Evolutionary conservation across 1,140 invertebrate genomes (phyloP), one percentile per base, ranked within the genome.

Genomic region (Drosophila serrata): DNA sequence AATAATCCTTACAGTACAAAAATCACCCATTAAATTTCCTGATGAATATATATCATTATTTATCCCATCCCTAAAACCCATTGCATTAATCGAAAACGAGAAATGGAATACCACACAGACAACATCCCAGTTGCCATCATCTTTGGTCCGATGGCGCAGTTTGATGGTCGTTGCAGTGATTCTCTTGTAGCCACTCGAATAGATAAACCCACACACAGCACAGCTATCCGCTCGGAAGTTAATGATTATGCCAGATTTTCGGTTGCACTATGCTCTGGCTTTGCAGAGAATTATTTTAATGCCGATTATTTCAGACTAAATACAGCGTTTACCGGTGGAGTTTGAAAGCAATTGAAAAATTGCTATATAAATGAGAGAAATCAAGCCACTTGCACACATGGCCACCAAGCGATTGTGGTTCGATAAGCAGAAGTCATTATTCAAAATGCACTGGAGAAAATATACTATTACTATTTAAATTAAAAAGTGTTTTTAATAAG

Each of bases 241-340:
- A 72, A 72, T 72, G 68, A 72, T 70, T 72, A 72, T 72, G 42
- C 64, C 68, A 70, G 68, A 58, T 72, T 72, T 72, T 72, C 24
- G 42, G 19, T 58, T 72, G 51, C 42, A 57, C 15, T 17, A 27
- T 9, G 9, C 11, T 1, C 22, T 12, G 62, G n/a, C 63, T 51
- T 35, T 35, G 12, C 27, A 33, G 24, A 22, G 48, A 37, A 46
- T 48, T 72, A 58, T 58, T 58, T 70, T 59, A 72, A 72, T 72
- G 35, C 43, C 49, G 15, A 37, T 70, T 42, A 72, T 70, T 49
- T 48, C 19, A 33, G 22, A 40, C 67, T 46, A 49, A 39, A 49
- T 70, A 15, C 51, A 17, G 37, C 13, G 29, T 68, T 42, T 53
- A 42, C 33, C 27, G 6, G 29, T 4, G 11, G 31, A 49, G 39